A percentile compares a stretch with the other conserved stretches of the same genome.
Evolutionary conservation across 2,888 invertebrate genomes (phyloP).

Genomic region (Dorcus parallelipipedus): DNA sequence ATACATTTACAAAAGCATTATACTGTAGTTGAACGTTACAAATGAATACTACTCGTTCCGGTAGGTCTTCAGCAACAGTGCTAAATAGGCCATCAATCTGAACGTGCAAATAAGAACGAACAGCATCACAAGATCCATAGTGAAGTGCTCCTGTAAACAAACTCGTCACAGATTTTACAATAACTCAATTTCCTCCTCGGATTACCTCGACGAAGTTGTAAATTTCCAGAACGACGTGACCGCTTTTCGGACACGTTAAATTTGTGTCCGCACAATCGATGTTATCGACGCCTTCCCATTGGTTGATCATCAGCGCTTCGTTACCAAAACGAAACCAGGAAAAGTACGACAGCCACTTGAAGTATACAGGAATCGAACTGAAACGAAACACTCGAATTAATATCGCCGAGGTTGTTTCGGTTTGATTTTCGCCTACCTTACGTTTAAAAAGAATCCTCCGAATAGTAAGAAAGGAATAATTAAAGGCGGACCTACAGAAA

Average conservation of each 20-base stretch:
- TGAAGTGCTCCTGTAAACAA: constrained; percentile 61
- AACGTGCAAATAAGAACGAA: constrained; percentile 69
- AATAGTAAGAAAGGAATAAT: constrained; percentile 92
- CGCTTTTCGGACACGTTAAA: constrained; percentile 74
- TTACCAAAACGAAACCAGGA: constrained; percentile 94
- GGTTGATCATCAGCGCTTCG: constrained; percentile 84
- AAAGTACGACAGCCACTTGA: constrained; percentile 81
- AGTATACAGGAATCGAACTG: constrained; percentile 80
- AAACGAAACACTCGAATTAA: constrained; percentile 19
- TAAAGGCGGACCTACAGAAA: constrained; percentile 87
- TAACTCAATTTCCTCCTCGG: background rate
- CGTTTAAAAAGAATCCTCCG: constrained; percentile 93
- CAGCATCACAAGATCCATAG: constrained; percentile 69
- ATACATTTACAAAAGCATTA: constrained; percentile 4
- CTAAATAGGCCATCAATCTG: constrained; percentile 72
- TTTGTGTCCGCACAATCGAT: constrained; percentile 74
- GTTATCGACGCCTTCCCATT: constrained; percentile 76
- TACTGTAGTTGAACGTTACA: too few relatives aligned
- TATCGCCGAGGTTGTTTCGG: too few relatives aligned
- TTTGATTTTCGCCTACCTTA: constrained; percentile 59
- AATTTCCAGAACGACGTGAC: constrained; percentile 73
- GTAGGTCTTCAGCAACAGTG: constrained; percentile 66
- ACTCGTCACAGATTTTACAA: constrained; percentile 6
- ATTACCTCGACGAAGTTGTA: constrained; percentile 72
- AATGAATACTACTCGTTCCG: constrained; percentile 53